Base-by-base conservation (phyloP, 2,797 vertebrate genomes). In the Premnoplex brunnescens region DNA sequence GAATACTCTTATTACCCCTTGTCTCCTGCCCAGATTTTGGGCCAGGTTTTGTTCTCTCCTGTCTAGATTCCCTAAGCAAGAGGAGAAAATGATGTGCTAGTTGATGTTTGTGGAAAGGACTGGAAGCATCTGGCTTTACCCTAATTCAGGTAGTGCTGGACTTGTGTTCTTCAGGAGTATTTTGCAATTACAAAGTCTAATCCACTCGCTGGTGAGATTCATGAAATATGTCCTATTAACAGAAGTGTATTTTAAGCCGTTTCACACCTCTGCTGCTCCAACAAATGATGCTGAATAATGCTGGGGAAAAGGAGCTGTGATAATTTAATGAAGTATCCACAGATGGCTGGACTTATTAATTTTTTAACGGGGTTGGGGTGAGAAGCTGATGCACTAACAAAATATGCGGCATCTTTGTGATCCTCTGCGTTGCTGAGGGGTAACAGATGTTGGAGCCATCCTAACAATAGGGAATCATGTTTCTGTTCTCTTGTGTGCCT, bases 291-390 rank as follows among this genome's bases (percentile, higher is more conserved):
- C 82, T 84, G 94, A 94, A 93, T 95, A 85, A 75, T 64, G 66
- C 75, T 91, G 84, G 55, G 80, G 72, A 63, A 83, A 68, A 80
- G 63, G 90, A 95, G 83, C 89, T 93, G 94, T 2, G 76, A 94
- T 91, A 78, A 91, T 95, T 95, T 93, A 96, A 95, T 95, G 91
- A 96, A 93, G 85, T 78, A 83, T 62, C 91, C 88, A 76, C 96
- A 93, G 94, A 95, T 96, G 94, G 95, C 51, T 66, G 88, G 83
- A 91, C 54, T 94, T 85, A 91, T 2, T 93, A 78, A 92, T 92
- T 91, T 93, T 95, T 91, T 93, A 95, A 55, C 89, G 84, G 91
- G 76, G 39, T 41, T 94, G 2, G 78, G 46, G 68, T 83, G 89
- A 48, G 75, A 91, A 88, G 67, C 84, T 91, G 95, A 37, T 95